These are phyloP conservation scores for Microcebus griseorufus DNA, from an alignment of 2,113 vertebrate genomes.

Conservation along the genomic window DNA sequence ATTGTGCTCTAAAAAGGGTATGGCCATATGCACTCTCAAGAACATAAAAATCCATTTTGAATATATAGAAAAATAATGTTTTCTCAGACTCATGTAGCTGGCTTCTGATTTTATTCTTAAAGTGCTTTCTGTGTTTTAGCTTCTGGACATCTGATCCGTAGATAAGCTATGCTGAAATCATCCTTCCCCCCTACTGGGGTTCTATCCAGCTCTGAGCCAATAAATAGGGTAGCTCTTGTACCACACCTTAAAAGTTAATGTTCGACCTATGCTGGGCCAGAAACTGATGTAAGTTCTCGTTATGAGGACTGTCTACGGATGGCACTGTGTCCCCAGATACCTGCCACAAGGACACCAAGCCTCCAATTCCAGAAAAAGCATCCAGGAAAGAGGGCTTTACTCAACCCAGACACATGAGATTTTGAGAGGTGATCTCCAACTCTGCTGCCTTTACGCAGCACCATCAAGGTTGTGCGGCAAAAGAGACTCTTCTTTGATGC, in stretches of 20 bases:
- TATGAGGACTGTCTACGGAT: neutral
- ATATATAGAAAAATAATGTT: neutral
- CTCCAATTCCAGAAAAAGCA: neutral
- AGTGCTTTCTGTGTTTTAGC: neutral
- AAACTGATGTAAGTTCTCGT: neutral
- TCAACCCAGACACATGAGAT: neutral
- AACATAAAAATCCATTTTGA: slow-evolving; percentile 21
- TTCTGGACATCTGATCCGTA: neutral
- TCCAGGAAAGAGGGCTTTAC: neutral
- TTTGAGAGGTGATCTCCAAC: neutral
- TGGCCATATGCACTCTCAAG: neutral
- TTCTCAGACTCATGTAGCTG: neutral
- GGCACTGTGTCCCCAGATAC: neutral
- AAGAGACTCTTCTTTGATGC: neutral
- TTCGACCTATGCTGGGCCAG: neutral
- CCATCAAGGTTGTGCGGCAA: neutral
- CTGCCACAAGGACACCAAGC: neutral
- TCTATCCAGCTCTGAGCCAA: neutral
- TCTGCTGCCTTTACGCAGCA: neutral
- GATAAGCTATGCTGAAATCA: neutral
- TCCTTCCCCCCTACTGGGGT: neutral
- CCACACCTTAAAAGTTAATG: neutral
- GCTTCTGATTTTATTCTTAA: slow-evolving; percentile 49
- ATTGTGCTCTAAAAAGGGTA: neutral
- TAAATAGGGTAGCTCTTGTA: neutral